Base-by-base conservation (phyloP, 2,888 invertebrate species). In the Lymantria monacha region DNA sequence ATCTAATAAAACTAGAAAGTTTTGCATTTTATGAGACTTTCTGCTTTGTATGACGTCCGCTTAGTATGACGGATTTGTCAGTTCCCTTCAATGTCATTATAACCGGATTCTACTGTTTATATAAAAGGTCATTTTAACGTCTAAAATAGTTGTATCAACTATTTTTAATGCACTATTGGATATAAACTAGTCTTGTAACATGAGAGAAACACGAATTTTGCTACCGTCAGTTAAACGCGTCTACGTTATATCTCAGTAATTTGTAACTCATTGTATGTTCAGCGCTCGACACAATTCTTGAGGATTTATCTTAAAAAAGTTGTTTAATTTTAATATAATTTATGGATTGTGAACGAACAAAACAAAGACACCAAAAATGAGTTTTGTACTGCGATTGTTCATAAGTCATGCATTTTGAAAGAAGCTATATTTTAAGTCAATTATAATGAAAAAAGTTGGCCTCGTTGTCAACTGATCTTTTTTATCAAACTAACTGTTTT, bases 241-340 rank as follows among this genome's bases (percentile, higher is more conserved):
- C 47, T 52, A 41, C 43, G 47, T 49, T 65, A 63, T 75, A 74
- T 69, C 74, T 72, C 57, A 57, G 71, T 76, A 77, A 83, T 83
- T 83, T 81, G 81, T 82, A 76, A 79, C 75, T 74, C 74, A 75
- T 72, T 76, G 78, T 80, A 59, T 58, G 61, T 60, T 61, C 57
- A 53, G 55, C 57, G 61, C 54, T 59, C 44, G 53, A 46, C 41
- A 62, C 65, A 61, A 66, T 64, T 64, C 61, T 62, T 60, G 50
- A 54, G 22, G 48, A 67, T 67, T 64, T 67, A 67, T 66, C 64
- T 63, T 61, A 46, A 53, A 66, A 66, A 66, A 48, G 44, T 53
- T 56, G 49, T 56, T 56, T 50, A 11, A 45, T 44, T 54, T 45
- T 42, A 57, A 44, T 42, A 46, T 37, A 54, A 65, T 68, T 55